phyloP scores from a whole-genome alignment of 1,140 invertebrate species.

The Anoplophora glabripennis region DNA sequence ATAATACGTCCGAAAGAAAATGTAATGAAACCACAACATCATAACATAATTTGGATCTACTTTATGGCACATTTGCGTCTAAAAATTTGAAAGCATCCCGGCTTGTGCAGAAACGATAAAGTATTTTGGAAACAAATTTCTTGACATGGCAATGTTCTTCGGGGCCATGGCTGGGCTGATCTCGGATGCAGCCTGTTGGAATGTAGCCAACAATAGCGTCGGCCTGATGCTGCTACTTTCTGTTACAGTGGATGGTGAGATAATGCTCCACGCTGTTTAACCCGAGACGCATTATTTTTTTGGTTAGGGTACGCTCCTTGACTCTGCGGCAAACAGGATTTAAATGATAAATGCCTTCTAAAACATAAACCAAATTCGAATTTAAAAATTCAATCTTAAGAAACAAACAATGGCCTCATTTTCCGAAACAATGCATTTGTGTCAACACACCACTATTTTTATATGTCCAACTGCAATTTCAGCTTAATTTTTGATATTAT shows the following conservation, averaged over 20 bases:
- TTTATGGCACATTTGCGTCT: conserved; percentile 29
- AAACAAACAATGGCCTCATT: too few relatives aligned
- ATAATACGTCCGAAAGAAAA: conserved; percentile 9
- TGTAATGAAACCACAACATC: conserved; percentile 28
- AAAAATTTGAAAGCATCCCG: conserved; percentile 16
- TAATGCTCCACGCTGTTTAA: conserved; percentile 34
- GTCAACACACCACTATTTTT: too few relatives aligned
- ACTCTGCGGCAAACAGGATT: too few relatives aligned
- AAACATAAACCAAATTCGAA: too few relatives aligned
- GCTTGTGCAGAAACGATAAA: conserved; percentile 25
- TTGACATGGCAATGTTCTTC: conserved; percentile 21
- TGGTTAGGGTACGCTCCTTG: not conserved
- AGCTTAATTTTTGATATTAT: too few relatives aligned
- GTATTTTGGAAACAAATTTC: conserved; percentile 28
- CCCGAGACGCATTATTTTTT: conserved; percentile 17
- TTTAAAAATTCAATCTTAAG: too few relatives aligned
- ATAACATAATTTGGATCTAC: conserved; percentile 30
- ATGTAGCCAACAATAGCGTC: conserved; percentile 33
- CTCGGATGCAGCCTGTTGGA: conserved; percentile 37
- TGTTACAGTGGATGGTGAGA: conserved; percentile 30
- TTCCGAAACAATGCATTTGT: too few relatives aligned
- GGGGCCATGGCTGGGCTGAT: conserved; percentile 28
- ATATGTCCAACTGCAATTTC: too few relatives aligned
- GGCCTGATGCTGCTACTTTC: conserved; percentile 32
- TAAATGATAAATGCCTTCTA: too few relatives aligned